Percentiles rank a stretch among this genome's conserved stretches.
Conservation (phyloP, 2,797 vertebrate genomes). For the Oceanodroma leucorhoa region DNA sequence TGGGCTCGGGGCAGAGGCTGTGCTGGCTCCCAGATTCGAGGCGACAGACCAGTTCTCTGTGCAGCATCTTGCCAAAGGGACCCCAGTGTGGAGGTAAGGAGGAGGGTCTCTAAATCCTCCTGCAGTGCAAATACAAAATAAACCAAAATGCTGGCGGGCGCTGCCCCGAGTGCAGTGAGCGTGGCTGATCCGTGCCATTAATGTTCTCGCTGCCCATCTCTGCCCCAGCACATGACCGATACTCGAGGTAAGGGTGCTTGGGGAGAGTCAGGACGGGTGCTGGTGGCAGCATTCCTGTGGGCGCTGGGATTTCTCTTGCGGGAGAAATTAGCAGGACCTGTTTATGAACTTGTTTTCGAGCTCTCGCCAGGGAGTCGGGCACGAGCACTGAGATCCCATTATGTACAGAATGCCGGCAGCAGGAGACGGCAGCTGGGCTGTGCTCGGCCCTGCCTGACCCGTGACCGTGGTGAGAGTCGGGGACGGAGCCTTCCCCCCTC, state of each 20-base stretch:
- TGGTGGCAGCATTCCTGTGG: conserved; percentile 54
- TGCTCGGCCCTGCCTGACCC: conserved; percentile 38
- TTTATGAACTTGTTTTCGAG: conserved; percentile 62
- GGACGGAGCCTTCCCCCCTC: conserved; percentile 3
- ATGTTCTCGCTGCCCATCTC: background rate
- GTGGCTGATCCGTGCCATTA: background rate
- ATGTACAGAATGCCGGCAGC: conserved; percentile 13
- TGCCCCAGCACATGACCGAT: background rate
- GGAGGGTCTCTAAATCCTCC: background rate
- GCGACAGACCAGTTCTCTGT: accelerated
- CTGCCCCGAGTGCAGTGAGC: background rate
- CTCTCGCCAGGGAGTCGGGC: background rate
- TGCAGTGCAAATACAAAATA: background rate
- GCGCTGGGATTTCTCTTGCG: background rate
- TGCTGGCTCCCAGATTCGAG: background rate
- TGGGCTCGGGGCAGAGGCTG: background rate
- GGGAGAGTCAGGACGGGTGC: background rate
- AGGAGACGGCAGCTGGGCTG: conserved; percentile 36
- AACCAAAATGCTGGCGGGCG: background rate
- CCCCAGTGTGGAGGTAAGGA: background rate
- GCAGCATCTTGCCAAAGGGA: background rate
- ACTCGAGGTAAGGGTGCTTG: background rate
- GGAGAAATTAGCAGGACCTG: conserved; percentile 58
- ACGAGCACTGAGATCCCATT: conserved; percentile 63
- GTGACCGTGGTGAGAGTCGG: conserved; percentile 26